Evolutionary conservation across 2,113 vertebrate genomes (phyloP), one percentile per base, ranked within the genome.

Genomic region (Mastomys natalensis): DNA sequence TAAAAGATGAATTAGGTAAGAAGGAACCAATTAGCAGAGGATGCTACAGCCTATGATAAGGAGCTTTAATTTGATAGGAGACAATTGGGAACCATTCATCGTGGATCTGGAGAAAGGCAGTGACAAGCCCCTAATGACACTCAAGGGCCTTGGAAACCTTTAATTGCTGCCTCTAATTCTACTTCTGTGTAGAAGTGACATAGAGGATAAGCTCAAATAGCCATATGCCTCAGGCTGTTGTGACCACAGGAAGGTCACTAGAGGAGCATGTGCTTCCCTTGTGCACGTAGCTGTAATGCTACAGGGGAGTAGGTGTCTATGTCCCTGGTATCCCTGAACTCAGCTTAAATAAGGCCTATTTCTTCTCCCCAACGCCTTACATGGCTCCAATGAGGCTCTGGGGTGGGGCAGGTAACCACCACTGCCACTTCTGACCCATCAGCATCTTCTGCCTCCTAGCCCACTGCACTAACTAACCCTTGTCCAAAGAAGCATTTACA

Each of bases 21-120:
- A 58, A 7, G 92, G 64, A 95, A 89, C 91, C 92, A 94, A 89
- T 97, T 97, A 97, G 80, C 90, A 64, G 64, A 95, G 84, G 92
- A n/a, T 31, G 80, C 85, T 62, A 37, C 93, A 55, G 92, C 64
- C 94, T 43, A 3, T 55, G 96, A 97, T 90, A 97, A 96, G 96
- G 88, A 93, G 95, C 89, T 90, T 94, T 95, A 84, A 96, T 96
- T 88, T 96, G 97, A 96, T 92, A 72, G 95, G 84, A 90, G 92
- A 90, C 95, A 88, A 93, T 82, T 88, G 96, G 94, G 97, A 97
- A 45, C 60, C 97, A 96, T 97, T 97, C 85, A 78, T 95, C 29
- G 7, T 24, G 26, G 24, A 93, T 80, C 76, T 90, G 0, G 87
- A 94, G 90, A 89, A 95, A 87, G 58, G 70, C 55, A 85, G 73